phyloP scores from a whole-genome alignment of 1,140 invertebrate genomes.

The Carcinoscorpius rotundicauda region DNA sequence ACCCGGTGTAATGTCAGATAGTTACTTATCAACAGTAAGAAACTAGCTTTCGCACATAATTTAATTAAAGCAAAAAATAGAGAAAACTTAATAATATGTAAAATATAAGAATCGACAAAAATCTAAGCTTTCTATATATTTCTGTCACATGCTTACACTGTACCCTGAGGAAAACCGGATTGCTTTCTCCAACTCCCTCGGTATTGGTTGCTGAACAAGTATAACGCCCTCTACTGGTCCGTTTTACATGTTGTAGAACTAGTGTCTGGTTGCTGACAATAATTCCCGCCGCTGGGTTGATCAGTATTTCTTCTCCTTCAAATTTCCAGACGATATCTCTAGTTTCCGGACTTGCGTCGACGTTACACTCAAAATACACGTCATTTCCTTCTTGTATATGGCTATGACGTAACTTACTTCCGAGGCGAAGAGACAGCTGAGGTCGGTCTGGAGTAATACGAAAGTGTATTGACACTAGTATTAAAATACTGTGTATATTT shows the following conservation, averaged over 20 bases:
- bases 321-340: constrained; percentile 70
- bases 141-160: constrained; percentile 52
- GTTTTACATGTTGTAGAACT: constrained; percentile 28
- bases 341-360: constrained; percentile 67
- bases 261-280: constrained; percentile 61
- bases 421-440: constrained; percentile 63
- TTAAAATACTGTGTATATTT: too few species aligned
- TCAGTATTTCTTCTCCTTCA: constrained; percentile 36
- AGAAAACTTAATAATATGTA: too few species aligned
- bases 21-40: too few species aligned
- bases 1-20: too few species aligned
- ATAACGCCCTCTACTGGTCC: constrained; percentile 39
- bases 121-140: too few species aligned
- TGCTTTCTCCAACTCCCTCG: constrained; percentile 75
- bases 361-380: constrained; percentile 79
- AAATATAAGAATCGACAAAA: too few species aligned
- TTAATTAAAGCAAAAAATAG: too few species aligned
- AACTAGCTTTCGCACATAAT: too few species aligned
- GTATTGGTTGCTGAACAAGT: constrained; percentile 78
- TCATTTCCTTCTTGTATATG: constrained; percentile 62
- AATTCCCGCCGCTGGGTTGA: constrained; percentile 45
- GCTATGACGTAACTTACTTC: constrained; percentile 43
- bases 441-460: constrained; percentile 52
- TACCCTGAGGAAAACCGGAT: constrained; percentile 67
- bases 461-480: background rate